Evolutionary conservation across 2,113 vertebrate species (phyloP).

Genomic region (Centropus unirufus): DNA sequence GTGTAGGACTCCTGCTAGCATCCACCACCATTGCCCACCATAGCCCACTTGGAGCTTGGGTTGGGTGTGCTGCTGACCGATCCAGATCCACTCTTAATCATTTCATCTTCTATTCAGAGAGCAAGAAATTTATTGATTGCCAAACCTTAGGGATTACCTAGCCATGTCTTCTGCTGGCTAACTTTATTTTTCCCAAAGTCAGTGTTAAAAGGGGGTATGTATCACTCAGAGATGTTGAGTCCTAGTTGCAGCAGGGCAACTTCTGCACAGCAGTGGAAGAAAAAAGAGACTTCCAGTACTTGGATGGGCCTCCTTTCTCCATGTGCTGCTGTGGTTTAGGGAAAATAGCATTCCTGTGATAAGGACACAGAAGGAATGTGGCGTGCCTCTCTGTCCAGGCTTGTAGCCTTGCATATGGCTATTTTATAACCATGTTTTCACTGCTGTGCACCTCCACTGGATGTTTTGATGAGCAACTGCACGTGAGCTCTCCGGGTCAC

Average conservation of each 20-base stretch:
- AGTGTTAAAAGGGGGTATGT: accelerated
- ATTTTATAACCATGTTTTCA: not conserved
- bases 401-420: not conserved
- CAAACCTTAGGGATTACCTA: not conserved
- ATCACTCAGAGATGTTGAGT: not conserved
- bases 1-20: not conserved
- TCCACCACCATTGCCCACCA: not conserved
- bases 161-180: not conserved
- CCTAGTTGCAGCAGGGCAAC: not conserved
- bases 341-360: not conserved
- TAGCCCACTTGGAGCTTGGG: not conserved
- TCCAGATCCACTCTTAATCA: not conserved
- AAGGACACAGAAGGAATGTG: not conserved
- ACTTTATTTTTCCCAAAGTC: not conserved
- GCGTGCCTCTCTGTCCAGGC: not conserved
- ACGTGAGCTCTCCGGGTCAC: not conserved
- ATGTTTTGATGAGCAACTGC: not conserved
- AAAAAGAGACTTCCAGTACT: not conserved
- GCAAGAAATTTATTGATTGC: accelerated
- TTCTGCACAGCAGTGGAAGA: accelerated
- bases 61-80: not conserved
- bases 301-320: not conserved
- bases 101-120: not conserved
- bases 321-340: not conserved
- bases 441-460: not conserved